Conservation (phyloP, 2,888 invertebrate genomes). For the Polymixis flavicincta region DNA sequence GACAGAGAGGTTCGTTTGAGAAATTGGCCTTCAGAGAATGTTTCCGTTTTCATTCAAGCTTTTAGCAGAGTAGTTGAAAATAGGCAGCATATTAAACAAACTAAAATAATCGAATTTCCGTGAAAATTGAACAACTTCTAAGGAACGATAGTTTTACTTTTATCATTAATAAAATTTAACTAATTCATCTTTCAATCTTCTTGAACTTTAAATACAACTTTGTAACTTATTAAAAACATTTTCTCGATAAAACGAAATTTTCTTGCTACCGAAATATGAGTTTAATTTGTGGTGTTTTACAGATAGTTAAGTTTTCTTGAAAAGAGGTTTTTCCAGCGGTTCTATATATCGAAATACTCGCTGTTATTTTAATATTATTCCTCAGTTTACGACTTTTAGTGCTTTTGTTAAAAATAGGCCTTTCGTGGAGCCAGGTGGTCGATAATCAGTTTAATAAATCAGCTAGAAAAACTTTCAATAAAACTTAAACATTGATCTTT, state of each 20-base stretch:
- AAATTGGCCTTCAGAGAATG: background rate
- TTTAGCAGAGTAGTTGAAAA: background rate
- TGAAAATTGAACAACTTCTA: background rate
- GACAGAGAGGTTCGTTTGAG: background rate
- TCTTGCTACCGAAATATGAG: background rate
- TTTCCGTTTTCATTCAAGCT: background rate
- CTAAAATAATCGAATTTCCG: background rate
- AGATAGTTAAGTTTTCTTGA: background rate
- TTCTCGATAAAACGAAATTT: background rate
- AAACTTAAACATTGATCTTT: background rate
- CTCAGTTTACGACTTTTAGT: conserved; percentile 21
- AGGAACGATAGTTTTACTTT: background rate
- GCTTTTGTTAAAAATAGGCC: background rate
- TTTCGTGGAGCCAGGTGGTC: background rate
- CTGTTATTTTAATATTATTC: conserved; percentile 14
- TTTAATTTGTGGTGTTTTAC: background rate
- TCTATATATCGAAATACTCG: background rate
- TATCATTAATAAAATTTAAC: background rate
- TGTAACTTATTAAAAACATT: background rate
- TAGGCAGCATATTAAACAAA: background rate
- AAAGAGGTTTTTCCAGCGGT: background rate
- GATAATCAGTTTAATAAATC: conserved; percentile 16
- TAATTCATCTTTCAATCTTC: background rate
- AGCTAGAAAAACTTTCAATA: background rate
- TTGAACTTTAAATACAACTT: background rate